A percentile compares a stretch with the other conserved stretches of the same genome.
These are phyloP conservation scores for Trachelipus rathkii DNA, from an alignment of 1,140 invertebrate species.

Conservation along the genomic window DNA sequence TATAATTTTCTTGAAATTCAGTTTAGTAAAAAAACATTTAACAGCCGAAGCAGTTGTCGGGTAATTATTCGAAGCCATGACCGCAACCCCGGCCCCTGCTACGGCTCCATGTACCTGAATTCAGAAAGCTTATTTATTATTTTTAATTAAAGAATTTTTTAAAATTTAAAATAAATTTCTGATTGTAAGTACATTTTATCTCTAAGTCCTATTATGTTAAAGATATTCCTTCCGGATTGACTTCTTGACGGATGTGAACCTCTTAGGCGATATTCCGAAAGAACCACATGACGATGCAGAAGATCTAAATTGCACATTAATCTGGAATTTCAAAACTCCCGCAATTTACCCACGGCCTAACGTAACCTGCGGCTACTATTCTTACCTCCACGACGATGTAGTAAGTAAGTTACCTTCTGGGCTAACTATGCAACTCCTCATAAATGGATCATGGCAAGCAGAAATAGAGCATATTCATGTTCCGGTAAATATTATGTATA, in stretches of 20 bases:
- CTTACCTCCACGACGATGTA: constrained; percentile 13
- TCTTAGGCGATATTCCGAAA: not conserved
- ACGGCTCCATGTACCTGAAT: too few species aligned
- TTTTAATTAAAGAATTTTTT: too few species aligned
- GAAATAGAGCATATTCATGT: not conserved
- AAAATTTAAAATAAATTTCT: too few species aligned
- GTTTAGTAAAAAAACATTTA: too few species aligned
- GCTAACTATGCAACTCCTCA: not conserved
- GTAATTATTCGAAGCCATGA: too few species aligned
- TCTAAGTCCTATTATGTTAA: too few species aligned
- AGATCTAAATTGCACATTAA: not conserved
- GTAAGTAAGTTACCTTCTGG: not conserved
- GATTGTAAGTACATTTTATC: too few species aligned
- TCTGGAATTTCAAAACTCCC: constrained; percentile 6
- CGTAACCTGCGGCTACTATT: constrained; percentile 9
- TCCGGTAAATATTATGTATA: not conserved
- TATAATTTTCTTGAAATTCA: too few species aligned
- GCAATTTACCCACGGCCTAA: constrained; percentile 1
- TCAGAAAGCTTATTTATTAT: too few species aligned
- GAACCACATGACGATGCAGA: not conserved
- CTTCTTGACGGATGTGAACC: not conserved
- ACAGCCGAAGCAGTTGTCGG: too few species aligned
- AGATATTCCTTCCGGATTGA: not conserved
- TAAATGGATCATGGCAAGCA: constrained; percentile 8
- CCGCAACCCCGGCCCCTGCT: too few species aligned